Conservation (phyloP, 1,140 invertebrate species). For the Batillaria attramentaria region DNA sequence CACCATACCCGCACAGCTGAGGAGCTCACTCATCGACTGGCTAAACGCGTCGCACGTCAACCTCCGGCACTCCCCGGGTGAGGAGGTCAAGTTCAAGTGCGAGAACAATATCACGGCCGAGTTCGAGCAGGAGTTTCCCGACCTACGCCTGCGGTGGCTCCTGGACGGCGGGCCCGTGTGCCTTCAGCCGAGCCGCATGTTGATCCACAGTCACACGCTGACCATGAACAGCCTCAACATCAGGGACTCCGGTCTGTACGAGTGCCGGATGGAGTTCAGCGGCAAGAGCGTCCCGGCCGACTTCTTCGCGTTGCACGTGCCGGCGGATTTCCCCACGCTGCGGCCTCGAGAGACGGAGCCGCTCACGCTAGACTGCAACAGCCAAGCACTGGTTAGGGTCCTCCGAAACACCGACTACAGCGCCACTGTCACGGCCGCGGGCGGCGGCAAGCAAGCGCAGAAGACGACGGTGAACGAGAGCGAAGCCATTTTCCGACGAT, state of each 20-base stretch:
- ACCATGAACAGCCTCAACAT: neutral
- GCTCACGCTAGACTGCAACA: neutral
- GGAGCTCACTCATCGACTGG: too few species aligned
- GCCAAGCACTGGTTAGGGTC: neutral
- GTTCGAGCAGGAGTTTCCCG: neutral
- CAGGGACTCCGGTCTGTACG: slow-evolving; percentile 10
- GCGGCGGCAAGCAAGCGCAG: too few species aligned
- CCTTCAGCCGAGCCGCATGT: neutral
- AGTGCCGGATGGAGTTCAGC: slow-evolving; percentile 1
- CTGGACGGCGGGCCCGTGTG: neutral
- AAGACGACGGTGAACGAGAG: too few species aligned
- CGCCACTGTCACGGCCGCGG: too few species aligned
- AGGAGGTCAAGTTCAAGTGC: neutral
- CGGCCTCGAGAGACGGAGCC: slow-evolving; percentile 7
- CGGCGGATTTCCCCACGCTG: neutral
- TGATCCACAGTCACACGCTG: neutral
- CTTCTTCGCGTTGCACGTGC: slow-evolving; percentile 5
- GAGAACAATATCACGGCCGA: neutral
- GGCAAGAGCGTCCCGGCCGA: neutral
- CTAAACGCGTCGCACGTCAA: too few species aligned
- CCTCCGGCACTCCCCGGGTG: neutral
- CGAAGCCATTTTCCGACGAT: too few species aligned
- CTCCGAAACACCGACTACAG: neutral
- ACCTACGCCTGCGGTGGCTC: neutral
- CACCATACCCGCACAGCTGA: too few species aligned